phyloP scores from a whole-genome alignment of 1,140 invertebrate species.

The Conus ventricosus region DNA sequence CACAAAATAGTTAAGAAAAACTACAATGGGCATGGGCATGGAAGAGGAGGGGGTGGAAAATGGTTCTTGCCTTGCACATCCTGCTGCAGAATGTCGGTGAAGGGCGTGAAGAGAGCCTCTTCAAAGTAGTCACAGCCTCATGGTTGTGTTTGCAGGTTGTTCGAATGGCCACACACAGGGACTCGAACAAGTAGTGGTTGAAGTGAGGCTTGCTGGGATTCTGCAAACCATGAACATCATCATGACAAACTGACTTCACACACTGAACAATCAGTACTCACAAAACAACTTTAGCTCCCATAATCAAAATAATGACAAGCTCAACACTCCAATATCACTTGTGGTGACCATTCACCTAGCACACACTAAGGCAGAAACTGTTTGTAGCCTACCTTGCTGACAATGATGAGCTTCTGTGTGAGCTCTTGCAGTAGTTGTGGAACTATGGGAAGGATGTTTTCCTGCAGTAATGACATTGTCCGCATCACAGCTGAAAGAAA shows the following conservation, averaged over 20 bases:
- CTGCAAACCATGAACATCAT: slow-evolving; percentile 61
- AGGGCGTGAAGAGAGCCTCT: slow-evolving; percentile 92
- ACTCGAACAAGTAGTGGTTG: slow-evolving; percentile 98
- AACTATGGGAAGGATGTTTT: slow-evolving; percentile 87
- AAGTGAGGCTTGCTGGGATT: slow-evolving; percentile 98
- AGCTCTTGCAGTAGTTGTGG: slow-evolving; percentile 87
- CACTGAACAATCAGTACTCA: background rate
- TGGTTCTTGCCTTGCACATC: slow-evolving; percentile 87
- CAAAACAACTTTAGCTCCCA: background rate
- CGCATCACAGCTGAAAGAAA: slow-evolving; percentile 87
- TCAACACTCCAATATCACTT: no score
- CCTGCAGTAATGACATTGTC: slow-evolving; percentile 87
- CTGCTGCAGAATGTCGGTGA: slow-evolving; percentile 93
- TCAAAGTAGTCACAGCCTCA: slow-evolving; percentile 91
- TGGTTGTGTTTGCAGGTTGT: slow-evolving; percentile 90
- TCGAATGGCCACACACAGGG: slow-evolving; percentile 88
- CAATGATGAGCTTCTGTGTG: slow-evolving; percentile 86
- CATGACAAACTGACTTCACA: background rate
- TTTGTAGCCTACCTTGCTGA: slow-evolving; percentile 80
- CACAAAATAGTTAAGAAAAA: no score
- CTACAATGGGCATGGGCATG: no score
- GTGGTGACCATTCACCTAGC: no score
- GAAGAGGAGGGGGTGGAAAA: no score
- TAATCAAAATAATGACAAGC: background rate
- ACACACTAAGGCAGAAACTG: no score